Evolutionary conservation across 2,888 invertebrate species (phyloP).

Genomic region (Mystacides longicornis): DNA sequence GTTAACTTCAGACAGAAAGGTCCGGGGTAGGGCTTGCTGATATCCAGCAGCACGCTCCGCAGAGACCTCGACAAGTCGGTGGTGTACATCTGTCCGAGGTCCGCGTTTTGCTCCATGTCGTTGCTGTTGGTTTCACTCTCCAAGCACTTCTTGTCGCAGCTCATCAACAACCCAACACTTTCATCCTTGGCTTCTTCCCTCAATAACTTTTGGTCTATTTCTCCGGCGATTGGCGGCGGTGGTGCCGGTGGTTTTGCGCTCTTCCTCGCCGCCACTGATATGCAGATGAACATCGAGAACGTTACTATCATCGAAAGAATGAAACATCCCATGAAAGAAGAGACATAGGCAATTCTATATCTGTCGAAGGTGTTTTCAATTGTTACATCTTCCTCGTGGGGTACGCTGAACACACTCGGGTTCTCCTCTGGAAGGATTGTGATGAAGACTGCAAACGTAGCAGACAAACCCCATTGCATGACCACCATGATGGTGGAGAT

Average conservation of each 20-base stretch:
- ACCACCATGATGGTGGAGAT: conserved; percentile 16
- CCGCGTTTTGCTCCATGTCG: conserved; percentile 29
- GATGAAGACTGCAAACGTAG: conserved; percentile 43
- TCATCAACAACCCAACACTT: conserved; percentile 42
- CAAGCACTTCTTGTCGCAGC: conserved; percentile 36
- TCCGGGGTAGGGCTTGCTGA: conserved; percentile 39
- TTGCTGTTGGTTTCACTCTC: conserved; percentile 29
- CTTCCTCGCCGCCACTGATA: conserved; percentile 67
- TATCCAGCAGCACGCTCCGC: conserved; percentile 33
- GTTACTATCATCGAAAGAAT: conserved; percentile 54
- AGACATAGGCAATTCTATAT: conserved; percentile 40
- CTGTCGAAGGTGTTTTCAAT: conserved; percentile 4
- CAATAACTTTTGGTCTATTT: conserved; percentile 34
- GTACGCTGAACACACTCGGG: conserved; percentile 19
- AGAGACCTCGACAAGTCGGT: conserved; percentile 19
- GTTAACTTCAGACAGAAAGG: conserved; percentile 43
- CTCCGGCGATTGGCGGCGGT: conserved; percentile 33
- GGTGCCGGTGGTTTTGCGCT: conserved; percentile 54
- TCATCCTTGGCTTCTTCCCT: conserved; percentile 45
- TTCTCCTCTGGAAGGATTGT: conserved; percentile 43
- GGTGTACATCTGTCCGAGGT: conserved; percentile 24
- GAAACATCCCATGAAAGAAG: conserved; percentile 39
- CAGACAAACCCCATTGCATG: conserved; percentile 30
- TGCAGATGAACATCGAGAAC: conserved; percentile 65
- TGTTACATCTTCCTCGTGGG: not conserved